phyloP scores from a whole-genome alignment of 2,888 invertebrate genomes.

The Watsonalla cultraria region DNA sequence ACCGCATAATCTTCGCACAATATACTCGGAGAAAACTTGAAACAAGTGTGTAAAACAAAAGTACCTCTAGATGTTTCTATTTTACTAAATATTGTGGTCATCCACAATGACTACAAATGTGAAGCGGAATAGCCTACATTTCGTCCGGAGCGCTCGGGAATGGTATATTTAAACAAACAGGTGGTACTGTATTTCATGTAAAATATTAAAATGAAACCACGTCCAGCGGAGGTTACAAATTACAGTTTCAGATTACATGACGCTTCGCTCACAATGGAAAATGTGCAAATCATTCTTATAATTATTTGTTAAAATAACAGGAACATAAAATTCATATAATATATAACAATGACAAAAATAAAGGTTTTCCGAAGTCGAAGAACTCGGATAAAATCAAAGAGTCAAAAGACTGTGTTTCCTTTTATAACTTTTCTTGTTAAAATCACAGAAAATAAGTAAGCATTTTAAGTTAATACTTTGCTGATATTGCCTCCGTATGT shows the following conservation, averaged over 20 bases:
- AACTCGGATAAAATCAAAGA: not conserved
- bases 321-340: not conserved
- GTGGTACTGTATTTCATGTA: slow-evolving; percentile 57
- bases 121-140: slow-evolving; percentile 31
- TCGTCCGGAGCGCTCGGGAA: slow-evolving; percentile 40
- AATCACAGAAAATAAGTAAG: not conserved
- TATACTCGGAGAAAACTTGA: too few relatives aligned
- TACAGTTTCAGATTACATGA: slow-evolving; percentile 49
- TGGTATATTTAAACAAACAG: slow-evolving; percentile 49
- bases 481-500: not conserved
- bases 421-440: not conserved
- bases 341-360: not conserved
- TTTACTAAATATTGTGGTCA: not conserved
- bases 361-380: not conserved
- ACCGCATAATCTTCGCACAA: too few relatives aligned
- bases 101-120: slow-evolving; percentile 3
- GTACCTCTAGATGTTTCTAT: not conserved
- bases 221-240: slow-evolving; percentile 48
- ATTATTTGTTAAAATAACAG: not conserved
- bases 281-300: not conserved
- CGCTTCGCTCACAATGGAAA: slow-evolving; percentile 12
- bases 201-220: slow-evolving; percentile 55
- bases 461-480: not conserved
- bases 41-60: too few relatives aligned
- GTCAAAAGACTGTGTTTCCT: not conserved